Base-by-base conservation (phyloP, 2,888 invertebrate genomes). In the Miltochrista miniata region DNA sequence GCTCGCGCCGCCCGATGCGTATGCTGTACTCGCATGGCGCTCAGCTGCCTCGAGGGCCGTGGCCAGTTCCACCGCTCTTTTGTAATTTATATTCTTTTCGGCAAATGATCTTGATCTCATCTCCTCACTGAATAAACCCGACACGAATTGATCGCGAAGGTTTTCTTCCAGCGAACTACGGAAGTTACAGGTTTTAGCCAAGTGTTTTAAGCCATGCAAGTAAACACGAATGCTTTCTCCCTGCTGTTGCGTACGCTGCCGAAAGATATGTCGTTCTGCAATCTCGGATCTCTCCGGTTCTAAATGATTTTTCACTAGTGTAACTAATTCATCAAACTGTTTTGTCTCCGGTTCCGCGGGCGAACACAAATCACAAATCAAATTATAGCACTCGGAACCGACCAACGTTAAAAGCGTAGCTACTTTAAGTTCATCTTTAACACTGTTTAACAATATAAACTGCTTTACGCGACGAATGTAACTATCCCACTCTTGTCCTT, bases 21-120 rank as follows among this genome's bases (percentile, higher is more conserved):
- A 45, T 11, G 38, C 30, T 29, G 13, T 24, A 10, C 9, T 9
- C 34, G 51, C 43, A 34, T 51, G 46, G 30, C 35, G 14, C 12
- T 51, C 46, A 10, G 46, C 51, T 12, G 46, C 46, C 36, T 44
- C 44, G 2, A 36, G 13, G 1, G 44, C 35, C 7, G 36, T 11
- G 0, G 44, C 44, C 1, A 69, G 51, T 45, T 73, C 69, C 56
- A 70, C 65, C 7, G 64, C 68, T 18, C 51, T 41, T 35, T 60
- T 61, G 49, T 67, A 70, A 18, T 59, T 44, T 2, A 72, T 29
- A 0, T 51, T 48, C 18, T 42, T 50, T 41, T 70, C 72, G 1
- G 70, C 66, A 39, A 72, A 72, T 3, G 72, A 37, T 11, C 71
- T 38, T 0, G 60, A 58, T 29, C 68, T 33, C 63, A 70, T 69